Base-by-base conservation (phyloP, 2,888 invertebrate genomes). In the Taphrorychus bicolor region DNA sequence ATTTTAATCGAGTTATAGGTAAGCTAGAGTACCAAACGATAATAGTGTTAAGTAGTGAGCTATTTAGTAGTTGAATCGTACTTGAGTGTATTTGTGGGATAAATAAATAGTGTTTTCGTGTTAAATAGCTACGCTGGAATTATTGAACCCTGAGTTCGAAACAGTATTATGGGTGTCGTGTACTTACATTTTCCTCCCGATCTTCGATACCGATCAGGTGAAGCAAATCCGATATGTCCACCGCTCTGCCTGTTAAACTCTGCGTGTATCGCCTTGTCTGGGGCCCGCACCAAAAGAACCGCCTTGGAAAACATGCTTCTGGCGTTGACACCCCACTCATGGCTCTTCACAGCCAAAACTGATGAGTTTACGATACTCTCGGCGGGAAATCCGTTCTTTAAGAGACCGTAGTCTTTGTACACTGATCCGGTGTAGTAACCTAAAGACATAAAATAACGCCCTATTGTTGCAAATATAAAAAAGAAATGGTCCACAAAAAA, bases 231-330 rank as follows among this genome's bases (percentile, higher is more conserved):
- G 66, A 92, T 87, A 76, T 93, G 93, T 0, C 93, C 93, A 52
- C 91, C 92, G 73, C 90, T 90, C 68, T 91, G 88, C 69, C 93
- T 84, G 81, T 93, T 92, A 79, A 92, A 93, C 79, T 93, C 93
- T 0, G 93, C 92, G 80, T 90, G 84, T 64, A 91, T 88, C 4
- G 92, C 90, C 76, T 89, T 87, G 71, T 87, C 87, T 0, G 92
- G 92, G 70, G 89, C 87, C 42, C 92, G 84, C 42, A 93, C 88
- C 54, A 93, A 82, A 22, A 93, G 82, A 58, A 93, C 85, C 0
- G 91, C 91, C 62, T 88, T 88, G 61, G 85, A 82, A 77, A 91
- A 93, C 0, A 83, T 82, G 57, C 83, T 83, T 70, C 87, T 80
- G 0, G 89, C 86, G 41, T 79, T 79, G 5, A 83, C 83, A 3